A percentile compares a stretch with the other conserved stretches of the same genome.
Evolutionary conservation across 1,140 invertebrate species (phyloP).

Genomic region (Neuroterus valhalla): DNA sequence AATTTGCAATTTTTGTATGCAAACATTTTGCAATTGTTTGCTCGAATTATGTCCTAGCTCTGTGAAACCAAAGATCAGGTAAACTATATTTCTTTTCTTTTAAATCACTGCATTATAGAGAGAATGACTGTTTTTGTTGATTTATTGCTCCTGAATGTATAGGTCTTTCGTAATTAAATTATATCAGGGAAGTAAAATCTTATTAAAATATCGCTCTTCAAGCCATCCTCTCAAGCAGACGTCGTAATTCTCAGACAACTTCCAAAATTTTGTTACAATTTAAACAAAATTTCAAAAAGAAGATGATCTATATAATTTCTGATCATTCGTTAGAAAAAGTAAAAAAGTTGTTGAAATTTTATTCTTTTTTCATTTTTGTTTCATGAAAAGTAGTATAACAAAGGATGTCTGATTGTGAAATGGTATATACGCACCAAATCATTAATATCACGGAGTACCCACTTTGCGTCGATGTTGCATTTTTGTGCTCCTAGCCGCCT

Average conservation of each 20-base stretch:
- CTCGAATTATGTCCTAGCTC: slow-evolving; percentile 3
- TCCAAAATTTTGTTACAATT: no score
- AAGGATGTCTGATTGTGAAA: slow-evolving; percentile 56
- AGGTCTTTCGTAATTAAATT: neutral
- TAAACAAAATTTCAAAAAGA: no score
- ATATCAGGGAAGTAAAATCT: neutral
- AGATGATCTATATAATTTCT: no score
- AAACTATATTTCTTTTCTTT: neutral
- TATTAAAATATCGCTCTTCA: neutral
- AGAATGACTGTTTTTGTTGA: neutral
- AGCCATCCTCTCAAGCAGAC: neutral
- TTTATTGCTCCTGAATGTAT: neutral
- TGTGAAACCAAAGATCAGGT: slow-evolving; percentile 4
- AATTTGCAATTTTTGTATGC: no score
- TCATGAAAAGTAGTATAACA: no score
- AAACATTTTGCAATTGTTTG: neutral
- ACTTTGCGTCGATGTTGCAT: slow-evolving; percentile 63
- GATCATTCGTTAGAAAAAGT: no score
- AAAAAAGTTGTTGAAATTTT: no score
- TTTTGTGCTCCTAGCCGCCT: slow-evolving; percentile 67
- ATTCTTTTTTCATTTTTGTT: no score
- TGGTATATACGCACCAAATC: slow-evolving; percentile 49
- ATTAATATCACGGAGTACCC: slow-evolving; percentile 56
- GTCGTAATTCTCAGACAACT: no score
- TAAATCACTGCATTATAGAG: neutral